Conservation (phyloP, 1,140 invertebrate species). For the Drosophila aff. region DNA sequence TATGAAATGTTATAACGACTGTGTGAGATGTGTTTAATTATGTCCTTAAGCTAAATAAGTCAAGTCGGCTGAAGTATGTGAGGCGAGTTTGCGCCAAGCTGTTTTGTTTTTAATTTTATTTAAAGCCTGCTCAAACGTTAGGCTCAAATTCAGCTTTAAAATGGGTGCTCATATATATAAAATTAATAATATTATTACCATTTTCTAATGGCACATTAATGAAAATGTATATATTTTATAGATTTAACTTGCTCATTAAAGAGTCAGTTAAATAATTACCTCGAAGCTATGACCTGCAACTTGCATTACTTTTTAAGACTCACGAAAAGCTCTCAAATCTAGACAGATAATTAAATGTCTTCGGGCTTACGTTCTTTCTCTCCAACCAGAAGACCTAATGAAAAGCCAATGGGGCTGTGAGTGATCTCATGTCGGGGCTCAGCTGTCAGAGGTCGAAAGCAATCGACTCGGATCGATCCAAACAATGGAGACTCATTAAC, state of each 20-base stretch:
- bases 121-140: neutral
- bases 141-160: neutral
- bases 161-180: neutral
- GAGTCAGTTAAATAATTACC: conserved; percentile 1
- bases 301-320: conserved; percentile 33
- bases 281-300: conserved; percentile 4
- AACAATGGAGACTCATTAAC: conserved; percentile 67
- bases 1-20: conserved; percentile 9
- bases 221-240: neutral
- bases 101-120: neutral
- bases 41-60: conserved; percentile 3
- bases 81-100: neutral
- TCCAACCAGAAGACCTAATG: conserved; percentile 23
- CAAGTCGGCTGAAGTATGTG: neutral
- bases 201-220: neutral
- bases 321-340: conserved; percentile 12
- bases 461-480: conserved; percentile 43
- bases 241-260: neutral
- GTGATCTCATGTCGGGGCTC: conserved; percentile 41
- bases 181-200: neutral
- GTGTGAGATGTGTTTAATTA: conserved; percentile 14
- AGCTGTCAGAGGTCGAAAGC: conserved; percentile 51
- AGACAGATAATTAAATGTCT: conserved; percentile 36
- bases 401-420: conserved; percentile 43
- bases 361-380: neutral